Evolutionary conservation across 1,140 invertebrate genomes (phyloP), one percentile per base, ranked within the genome.

Genomic region (Drosophila baimaii): DNA sequence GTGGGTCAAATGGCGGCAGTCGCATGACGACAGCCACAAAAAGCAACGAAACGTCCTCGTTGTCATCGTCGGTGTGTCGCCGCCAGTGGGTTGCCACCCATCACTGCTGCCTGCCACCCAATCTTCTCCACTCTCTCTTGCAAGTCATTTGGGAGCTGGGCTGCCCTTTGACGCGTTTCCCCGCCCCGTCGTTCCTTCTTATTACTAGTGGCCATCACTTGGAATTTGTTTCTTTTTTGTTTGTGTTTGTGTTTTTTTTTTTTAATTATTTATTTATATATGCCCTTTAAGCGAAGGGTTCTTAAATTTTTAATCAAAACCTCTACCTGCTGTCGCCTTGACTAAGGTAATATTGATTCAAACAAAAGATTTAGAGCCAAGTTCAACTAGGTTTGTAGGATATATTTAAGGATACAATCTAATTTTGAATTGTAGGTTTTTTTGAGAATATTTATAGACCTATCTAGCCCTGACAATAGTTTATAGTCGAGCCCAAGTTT

Each of bases 1-100:
- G 75, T 86, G 79, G 79, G 83, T 86, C 83, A 88, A 88, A 77
- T 61, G 51, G 52, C 61, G 69, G 65, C 75, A 68, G 82, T 69
- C 47, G 73, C 47, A 52, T 43, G 61, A 57, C 35, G 62, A 33
- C 44, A 59, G 47, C 57, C 46, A 31, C 33, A 62, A 39, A 46
- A 47, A 46, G 43, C 56, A 37, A 43, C 61, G 43, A 52, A 23
- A 19, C 47, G 79, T 62, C 57, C 52, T 56, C 56, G 64, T 51
- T 69, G 65, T 69, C 65, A 68, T 71, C 68, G 69, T 58, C 66
- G 69, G 41, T 58, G 31, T 71, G 69, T 72, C 69, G 66, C 63
- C 63, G 46, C 21, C 44, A 55, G 27, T 41, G 12, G 12, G n/a
- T 19, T 5, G 21, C 31, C 15, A 47, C 23, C 44, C 44, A 47